Evolutionary conservation across 2,113 vertebrate species (phyloP), one percentile per base, ranked within the genome.

Genomic region (Boulengeromyrus knoepffleri): DNA sequence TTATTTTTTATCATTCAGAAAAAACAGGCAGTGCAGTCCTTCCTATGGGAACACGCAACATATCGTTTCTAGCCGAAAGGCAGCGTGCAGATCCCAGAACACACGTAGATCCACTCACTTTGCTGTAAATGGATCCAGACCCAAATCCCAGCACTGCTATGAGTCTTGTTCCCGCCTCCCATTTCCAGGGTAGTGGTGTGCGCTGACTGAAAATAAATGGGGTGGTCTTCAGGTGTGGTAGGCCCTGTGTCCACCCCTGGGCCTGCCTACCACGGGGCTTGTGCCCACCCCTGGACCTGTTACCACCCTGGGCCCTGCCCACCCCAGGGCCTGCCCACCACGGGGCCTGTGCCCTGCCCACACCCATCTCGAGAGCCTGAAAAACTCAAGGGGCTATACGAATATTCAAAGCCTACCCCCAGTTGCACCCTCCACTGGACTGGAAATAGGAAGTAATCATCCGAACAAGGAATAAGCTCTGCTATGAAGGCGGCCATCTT

Each of bases 401-500:
- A 89, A 56, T 10, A 85, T 85, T 62, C 31, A 89, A 77, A 77
- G 5, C 70, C 74, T 49, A 12, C 46, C 84, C 36, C 2, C 24
- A 49, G 46, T 49, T 39, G 19, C 42, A 66, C 24, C n/a, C 58
- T 66, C 24, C 58, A 66, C 24, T 27, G 36, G 66, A 47, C 88
- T 70, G 74, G 47, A 89, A 89, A 83, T 52, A 89, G 88, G 77
- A 2, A 31, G 46, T 89, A 83, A 80, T 47, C 45, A 19, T 12
- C 70, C 2, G 47, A 50, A 52, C 47, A 45, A 50, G 88, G 50
- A 56, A 21, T 49, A 84, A 53, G 47, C 31, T 52, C 31, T 5
- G 31, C 24, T n/a, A 13, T 31, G 62, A 70, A n/a, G 50, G 46
- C 17, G 3, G 46, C 49, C 13, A 42, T 49, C 88, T 27, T 46